Evolutionary conservation across 2,888 invertebrate species (phyloP).

Genomic region (Pachliopta kotzebuea): DNA sequence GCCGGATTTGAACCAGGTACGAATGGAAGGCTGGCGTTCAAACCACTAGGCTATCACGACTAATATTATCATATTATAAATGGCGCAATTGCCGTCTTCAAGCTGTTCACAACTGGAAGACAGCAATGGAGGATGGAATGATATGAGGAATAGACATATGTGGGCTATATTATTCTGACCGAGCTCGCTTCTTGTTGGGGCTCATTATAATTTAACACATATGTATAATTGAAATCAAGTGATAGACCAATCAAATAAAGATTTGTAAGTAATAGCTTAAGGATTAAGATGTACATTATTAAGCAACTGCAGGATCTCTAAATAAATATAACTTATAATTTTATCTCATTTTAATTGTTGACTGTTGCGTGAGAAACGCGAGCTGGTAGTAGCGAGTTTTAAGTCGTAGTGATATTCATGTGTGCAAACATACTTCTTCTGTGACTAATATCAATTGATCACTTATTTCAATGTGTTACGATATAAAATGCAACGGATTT

Average conservation of each 20-base stretch:
- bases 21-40: too few relatives aligned
- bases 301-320: slow-evolving; percentile 35
- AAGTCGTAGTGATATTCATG: slow-evolving; percentile 44
- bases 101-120: too few relatives aligned
- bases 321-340: slow-evolving; percentile 50
- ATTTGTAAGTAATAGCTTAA: background rate
- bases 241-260: background rate
- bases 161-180: too few relatives aligned
- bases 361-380: slow-evolving; percentile 78
- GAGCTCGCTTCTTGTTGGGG: too few relatives aligned
- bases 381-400: slow-evolving; percentile 66
- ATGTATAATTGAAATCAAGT: background rate
- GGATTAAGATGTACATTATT: slow-evolving; percentile 8
- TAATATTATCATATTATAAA: too few relatives aligned
- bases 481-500: slow-evolving; percentile 37
- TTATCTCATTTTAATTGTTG: slow-evolving; percentile 55
- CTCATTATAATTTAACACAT: background rate
- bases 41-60: too few relatives aligned
- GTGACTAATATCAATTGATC: slow-evolving; percentile 8
- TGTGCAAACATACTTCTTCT: slow-evolving; percentile 33
- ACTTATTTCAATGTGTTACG: slow-evolving; percentile 38
- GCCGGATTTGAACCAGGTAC: too few relatives aligned
- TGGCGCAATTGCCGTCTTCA: too few relatives aligned
- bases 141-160: too few relatives aligned
- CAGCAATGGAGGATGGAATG: too few relatives aligned